phyloP scores from a whole-genome alignment of 2,113 vertebrate genomes.

The Cricetomys ansorgei region DNA sequence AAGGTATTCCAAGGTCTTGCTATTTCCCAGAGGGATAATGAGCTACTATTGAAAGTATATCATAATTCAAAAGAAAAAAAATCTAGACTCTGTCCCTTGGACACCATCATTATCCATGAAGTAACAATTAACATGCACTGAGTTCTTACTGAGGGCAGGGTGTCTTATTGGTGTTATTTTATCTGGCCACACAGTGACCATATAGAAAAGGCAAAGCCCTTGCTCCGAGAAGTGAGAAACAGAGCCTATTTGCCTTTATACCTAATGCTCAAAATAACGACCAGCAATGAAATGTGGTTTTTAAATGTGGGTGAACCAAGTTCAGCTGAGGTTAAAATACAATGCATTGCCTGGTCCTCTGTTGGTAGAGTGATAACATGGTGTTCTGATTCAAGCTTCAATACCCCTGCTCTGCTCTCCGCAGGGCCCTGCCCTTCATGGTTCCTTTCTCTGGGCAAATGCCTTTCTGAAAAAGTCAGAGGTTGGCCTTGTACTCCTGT shows the following conservation, averaged over 20 bases:
- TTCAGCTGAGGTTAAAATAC: not conserved
- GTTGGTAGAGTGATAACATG: not conserved
- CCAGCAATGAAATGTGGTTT: not conserved
- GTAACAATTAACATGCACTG: not conserved
- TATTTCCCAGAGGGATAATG: conserved; percentile 57
- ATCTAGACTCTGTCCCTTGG: conserved; percentile 11
- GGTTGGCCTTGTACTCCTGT: not conserved
- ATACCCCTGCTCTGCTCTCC: not conserved
- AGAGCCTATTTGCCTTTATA: not conserved
- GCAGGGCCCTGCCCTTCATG: not conserved
- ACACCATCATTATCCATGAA: not conserved
- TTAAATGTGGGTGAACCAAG: not conserved
- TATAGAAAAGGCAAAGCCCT: not conserved
- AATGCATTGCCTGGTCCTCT: not conserved
- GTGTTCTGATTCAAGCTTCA: not conserved
- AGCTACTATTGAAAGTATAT: conserved; percentile 52
- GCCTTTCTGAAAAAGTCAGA: not conserved
- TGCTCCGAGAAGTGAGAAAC: conserved; percentile 14
- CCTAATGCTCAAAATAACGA: not conserved
- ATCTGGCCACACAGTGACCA: not conserved
- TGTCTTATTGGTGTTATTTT: conserved; percentile 8
- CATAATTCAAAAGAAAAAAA: conserved; percentile 31
- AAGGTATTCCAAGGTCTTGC: conserved; percentile 13
- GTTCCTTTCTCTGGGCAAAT: not conserved
- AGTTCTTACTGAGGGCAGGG: not conserved